A percentile compares a stretch with the other conserved stretches of the same genome.
These are phyloP conservation scores for Heliangelus exortis DNA, from an alignment of 2,797 vertebrate genomes.

Conservation along the genomic window DNA sequence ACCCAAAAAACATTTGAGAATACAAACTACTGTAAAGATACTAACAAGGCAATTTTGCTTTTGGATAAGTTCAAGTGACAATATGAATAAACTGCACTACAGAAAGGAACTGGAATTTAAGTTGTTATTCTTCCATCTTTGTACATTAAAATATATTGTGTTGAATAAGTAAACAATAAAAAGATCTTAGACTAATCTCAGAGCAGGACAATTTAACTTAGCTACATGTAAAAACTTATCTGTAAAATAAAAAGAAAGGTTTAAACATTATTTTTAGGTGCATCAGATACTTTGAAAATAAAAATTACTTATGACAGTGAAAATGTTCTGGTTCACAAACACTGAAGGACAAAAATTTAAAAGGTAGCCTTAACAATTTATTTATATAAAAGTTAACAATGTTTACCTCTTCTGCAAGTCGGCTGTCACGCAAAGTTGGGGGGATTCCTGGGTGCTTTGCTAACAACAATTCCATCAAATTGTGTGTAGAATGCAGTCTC, in stretches of 20 bases:
- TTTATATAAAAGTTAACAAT: background rate
- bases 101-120: background rate
- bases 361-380: background rate
- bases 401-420: slow-evolving; percentile 91
- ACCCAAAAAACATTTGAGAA: background rate
- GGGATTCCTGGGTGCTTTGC: slow-evolving; percentile 95
- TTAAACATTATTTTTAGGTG: background rate
- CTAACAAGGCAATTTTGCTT: background rate
- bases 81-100: background rate
- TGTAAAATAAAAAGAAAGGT: background rate
- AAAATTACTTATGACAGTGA: background rate
- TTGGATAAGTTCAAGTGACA: background rate
- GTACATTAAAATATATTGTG: background rate
- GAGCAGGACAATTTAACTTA: background rate
- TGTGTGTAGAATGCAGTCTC: slow-evolving; percentile 99
- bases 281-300: background rate
- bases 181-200: background rate
- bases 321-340: background rate
- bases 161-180: background rate
- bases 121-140: background rate
- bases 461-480: slow-evolving; percentile 91
- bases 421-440: slow-evolving; percentile 92
- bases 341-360: background rate
- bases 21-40: background rate
- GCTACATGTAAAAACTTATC: background rate